These are phyloP conservation scores for Harpagus bidentatus DNA, from an alignment of 2,113 vertebrate species.

Conservation along the genomic window DNA sequence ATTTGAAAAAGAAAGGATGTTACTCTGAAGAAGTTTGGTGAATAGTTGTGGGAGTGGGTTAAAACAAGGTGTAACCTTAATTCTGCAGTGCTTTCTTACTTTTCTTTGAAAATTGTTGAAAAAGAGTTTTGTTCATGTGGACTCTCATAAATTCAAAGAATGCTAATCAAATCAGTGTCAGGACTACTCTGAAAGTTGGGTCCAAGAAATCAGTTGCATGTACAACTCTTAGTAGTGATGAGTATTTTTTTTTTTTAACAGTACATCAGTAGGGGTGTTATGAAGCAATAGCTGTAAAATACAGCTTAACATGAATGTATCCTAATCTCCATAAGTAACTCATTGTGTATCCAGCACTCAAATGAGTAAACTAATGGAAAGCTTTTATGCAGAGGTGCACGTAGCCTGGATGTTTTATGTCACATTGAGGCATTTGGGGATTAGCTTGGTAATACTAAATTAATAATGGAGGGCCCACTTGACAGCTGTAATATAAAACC, in stretches of 20 bases:
- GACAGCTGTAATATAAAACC: neutral
- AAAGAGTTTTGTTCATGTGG: neutral
- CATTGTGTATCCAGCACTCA: fast-evolving
- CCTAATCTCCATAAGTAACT: neutral
- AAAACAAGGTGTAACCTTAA: neutral
- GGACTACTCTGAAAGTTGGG: neutral
- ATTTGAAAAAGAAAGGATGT: neutral
- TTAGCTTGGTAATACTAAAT: neutral
- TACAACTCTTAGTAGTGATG: neutral
- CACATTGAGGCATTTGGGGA: neutral
- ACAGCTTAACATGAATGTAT: neutral
- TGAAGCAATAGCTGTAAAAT: neutral
- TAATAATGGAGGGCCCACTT: neutral
- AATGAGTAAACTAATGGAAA: neutral
- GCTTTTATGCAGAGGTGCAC: neutral
- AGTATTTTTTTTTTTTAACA: neutral
- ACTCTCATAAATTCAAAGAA: neutral
- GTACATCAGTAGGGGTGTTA: neutral
- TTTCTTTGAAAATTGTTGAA: neutral
- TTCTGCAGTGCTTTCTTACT: neutral
- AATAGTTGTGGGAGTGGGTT: neutral
- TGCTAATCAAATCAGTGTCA: neutral
- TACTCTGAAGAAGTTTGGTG: neutral
- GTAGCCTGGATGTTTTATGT: neutral
- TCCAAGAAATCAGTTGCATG: neutral